A percentile compares a stretch with the other conserved stretches of the same genome.
Conservation (phyloP, 2,888 invertebrate species). For the Drosophila kuntzei region DNA sequence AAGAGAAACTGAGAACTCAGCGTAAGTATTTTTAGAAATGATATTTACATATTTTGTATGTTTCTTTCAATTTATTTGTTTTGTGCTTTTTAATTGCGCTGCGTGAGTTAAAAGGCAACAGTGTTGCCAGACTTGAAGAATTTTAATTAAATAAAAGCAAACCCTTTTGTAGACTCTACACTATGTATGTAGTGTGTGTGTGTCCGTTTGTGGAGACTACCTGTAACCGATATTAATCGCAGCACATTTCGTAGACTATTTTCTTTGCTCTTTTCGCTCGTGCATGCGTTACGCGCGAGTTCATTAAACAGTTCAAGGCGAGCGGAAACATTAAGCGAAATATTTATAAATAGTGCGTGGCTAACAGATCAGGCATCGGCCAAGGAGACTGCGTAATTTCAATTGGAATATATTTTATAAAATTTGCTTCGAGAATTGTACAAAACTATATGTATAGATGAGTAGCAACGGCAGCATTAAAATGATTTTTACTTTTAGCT, state of each 20-base stretch:
- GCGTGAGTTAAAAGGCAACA: slow-evolving; percentile 7
- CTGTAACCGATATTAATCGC: slow-evolving; percentile 38
- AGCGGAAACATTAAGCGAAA: slow-evolving; percentile 78
- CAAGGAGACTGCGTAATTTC: slow-evolving; percentile 25
- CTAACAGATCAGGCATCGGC: slow-evolving; percentile 23
- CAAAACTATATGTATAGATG: no score
- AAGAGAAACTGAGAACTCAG: not conserved
- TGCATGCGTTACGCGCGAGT: slow-evolving; percentile 52
- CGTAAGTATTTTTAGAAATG: slow-evolving; percentile 74
- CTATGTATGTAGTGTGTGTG: not conserved
- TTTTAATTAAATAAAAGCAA: not conserved
- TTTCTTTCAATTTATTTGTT: slow-evolving; percentile 20
- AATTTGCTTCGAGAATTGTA: slow-evolving; percentile 1
- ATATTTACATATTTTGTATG: slow-evolving; percentile 51
- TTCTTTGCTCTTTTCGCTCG: slow-evolving; percentile 5
- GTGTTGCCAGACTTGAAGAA: slow-evolving; percentile 30
- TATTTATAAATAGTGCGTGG: slow-evolving; percentile 72
- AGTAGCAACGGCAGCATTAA: slow-evolving; percentile 2
- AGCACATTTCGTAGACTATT: not conserved
- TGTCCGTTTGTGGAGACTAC: not conserved
- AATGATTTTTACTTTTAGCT: slow-evolving; percentile 18
- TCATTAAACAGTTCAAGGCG: slow-evolving; percentile 78
- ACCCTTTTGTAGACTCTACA: not conserved
- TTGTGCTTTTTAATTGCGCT: slow-evolving; percentile 13
- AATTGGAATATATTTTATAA: slow-evolving; percentile 39